Evolutionary conservation across 1,140 invertebrate genomes (phyloP).

Genomic region (Drosophila santomea): DNA sequence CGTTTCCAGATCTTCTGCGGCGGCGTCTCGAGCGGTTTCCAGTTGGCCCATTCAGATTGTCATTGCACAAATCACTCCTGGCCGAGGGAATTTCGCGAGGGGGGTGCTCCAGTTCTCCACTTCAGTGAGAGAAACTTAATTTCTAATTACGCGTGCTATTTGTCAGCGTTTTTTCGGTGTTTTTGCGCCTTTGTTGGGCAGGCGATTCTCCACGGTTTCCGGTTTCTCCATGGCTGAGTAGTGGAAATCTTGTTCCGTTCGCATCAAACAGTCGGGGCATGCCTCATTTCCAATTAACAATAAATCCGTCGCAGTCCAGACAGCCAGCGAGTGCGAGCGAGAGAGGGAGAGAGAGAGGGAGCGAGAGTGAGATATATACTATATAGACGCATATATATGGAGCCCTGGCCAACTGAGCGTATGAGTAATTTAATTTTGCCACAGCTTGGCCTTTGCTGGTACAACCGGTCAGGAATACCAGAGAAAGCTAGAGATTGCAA

Average conservation of each 20-base stretch:
- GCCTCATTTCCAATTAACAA: constrained; percentile 82
- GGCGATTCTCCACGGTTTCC: constrained; percentile 1
- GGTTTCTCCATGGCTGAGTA: constrained; percentile 52
- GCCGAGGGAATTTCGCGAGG: neutral
- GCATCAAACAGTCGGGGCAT: constrained; percentile 78
- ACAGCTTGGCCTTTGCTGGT: constrained; percentile 72
- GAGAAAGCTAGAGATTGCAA: constrained; percentile 25
- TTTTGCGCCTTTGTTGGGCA: constrained; percentile 21
- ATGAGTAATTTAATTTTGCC: constrained; percentile 82
- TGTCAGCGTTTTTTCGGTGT: constrained; percentile 69
- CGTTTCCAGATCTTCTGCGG: constrained; percentile 18
- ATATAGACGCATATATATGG: constrained; percentile 3
- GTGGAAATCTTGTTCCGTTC: constrained; percentile 73
- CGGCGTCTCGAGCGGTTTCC: constrained; percentile 42
- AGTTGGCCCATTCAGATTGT: constrained; percentile 58
- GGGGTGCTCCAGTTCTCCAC: neutral
- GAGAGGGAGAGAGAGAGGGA: neutral
- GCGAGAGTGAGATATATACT: neutral
- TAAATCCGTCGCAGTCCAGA: constrained; percentile 71
- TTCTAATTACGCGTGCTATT: constrained; percentile 81
- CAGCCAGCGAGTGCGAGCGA: constrained; percentile 1
- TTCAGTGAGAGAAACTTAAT: constrained; percentile 66
- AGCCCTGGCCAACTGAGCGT: constrained; percentile 72
- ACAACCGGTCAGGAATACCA: constrained; percentile 42
- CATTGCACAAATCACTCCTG: constrained; percentile 60